These are phyloP conservation scores for Ferdinandea cuprea DNA, from an alignment of 2,888 invertebrate species.

Conservation along the genomic window DNA sequence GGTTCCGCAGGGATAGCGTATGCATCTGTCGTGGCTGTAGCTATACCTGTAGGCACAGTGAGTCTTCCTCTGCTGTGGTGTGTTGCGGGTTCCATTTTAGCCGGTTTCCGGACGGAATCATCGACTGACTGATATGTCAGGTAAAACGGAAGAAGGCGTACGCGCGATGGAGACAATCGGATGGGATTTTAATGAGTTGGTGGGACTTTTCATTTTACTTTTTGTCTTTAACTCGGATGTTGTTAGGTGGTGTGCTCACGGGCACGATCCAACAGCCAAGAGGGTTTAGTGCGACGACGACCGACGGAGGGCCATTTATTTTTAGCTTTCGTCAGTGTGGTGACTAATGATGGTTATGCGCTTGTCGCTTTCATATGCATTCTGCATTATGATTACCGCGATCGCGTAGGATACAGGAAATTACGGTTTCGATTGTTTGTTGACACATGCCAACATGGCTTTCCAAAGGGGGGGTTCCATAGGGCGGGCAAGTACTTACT, in stretches of 20 bases:
- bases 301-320: conserved; percentile 31
- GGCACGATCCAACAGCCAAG: conserved; percentile 38
- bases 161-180: conserved; percentile 68
- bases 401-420: conserved; percentile 53
- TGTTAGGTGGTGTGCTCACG: conserved; percentile 57
- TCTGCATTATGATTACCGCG: conserved; percentile 55
- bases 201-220: conserved; percentile 19
- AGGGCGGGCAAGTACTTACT: too few relatives aligned
- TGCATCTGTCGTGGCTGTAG: conserved; percentile 15
- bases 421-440: conserved; percentile 37
- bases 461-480: too few relatives aligned
- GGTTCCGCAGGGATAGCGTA: conserved; percentile 55
- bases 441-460: conserved; percentile 20
- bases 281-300: conserved; percentile 21
- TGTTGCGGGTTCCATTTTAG: conserved; percentile 65
- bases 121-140: conserved; percentile 71
- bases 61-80: conserved; percentile 18
- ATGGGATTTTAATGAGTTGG: conserved; percentile 72
- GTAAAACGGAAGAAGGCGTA: conserved; percentile 72
- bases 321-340: conserved; percentile 58
- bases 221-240: conserved; percentile 38
- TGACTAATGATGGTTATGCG: conserved; percentile 56
- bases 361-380: conserved; percentile 43
- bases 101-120: conserved; percentile 72
- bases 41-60: conserved; percentile 63